Percentiles rank a stretch among this genome's conserved stretches.
These are phyloP conservation scores for Mohoua ochrocephala DNA, from an alignment of 2,113 vertebrate species.

Conservation along the genomic window DNA sequence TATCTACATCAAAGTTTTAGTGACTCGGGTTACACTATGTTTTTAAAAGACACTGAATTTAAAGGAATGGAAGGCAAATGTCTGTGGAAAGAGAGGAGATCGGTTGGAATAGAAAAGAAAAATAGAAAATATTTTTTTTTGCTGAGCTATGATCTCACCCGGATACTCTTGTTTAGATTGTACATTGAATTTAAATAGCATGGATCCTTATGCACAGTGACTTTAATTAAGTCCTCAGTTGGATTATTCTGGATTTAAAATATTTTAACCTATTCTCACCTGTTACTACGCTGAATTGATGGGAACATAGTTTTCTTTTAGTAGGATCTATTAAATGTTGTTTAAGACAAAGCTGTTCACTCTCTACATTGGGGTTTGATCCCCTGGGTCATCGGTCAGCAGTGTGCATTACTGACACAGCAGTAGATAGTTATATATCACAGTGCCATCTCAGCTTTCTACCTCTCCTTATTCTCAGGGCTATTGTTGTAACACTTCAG, in stretches of 20 bases:
- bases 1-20: background rate
- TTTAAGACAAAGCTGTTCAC: background rate
- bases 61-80: background rate
- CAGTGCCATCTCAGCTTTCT: background rate
- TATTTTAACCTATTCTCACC: background rate
- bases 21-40: background rate
- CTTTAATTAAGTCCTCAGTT: background rate
- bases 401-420: background rate
- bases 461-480: background rate
- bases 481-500: background rate
- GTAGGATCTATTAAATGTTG: background rate
- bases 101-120: background rate
- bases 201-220: background rate
- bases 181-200: background rate
- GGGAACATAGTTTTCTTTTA: background rate
- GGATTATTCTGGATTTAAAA: background rate
- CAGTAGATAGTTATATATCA: background rate
- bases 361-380: background rate
- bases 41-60: background rate
- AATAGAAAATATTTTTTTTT: background rate
- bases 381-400: background rate
- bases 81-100: background rate
- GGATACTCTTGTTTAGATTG: background rate
- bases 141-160: background rate
- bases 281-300: background rate